Conservation (phyloP, 2,888 invertebrate species). For the Nephrotoma appendiculata region DNA sequence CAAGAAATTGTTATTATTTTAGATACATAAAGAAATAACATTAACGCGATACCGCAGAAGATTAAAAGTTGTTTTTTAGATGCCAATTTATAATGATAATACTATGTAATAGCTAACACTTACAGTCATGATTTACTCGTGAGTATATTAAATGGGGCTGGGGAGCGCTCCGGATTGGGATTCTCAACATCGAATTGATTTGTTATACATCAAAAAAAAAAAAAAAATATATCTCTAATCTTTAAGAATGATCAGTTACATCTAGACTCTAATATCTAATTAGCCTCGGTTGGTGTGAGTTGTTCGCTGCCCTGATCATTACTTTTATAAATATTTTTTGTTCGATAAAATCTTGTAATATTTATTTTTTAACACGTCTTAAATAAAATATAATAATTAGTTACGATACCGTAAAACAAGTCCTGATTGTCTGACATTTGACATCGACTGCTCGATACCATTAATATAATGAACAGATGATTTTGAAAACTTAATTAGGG, state of each 20-base stretch:
- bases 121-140: not conserved
- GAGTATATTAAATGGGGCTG: not conserved
- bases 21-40: not conserved
- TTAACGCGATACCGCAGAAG: not conserved
- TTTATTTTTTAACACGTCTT: not conserved
- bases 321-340: too few relatives aligned
- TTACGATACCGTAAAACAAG: not conserved
- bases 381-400: not conserved
- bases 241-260: too few relatives aligned
- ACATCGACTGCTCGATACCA: not conserved
- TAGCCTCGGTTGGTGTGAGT: too few relatives aligned
- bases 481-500: not conserved
- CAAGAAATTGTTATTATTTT: not conserved
- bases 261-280: too few relatives aligned
- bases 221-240: too few relatives aligned
- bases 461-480: not conserved
- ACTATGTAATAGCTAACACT: not conserved
- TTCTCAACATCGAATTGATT: too few relatives aligned
- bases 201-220: too few relatives aligned
- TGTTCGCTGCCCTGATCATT: too few relatives aligned
- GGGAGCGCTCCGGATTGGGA: not conserved
- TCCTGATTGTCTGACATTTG: not conserved
- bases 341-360: too few relatives aligned
- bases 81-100: not conserved
- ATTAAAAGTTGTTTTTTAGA: not conserved